These are phyloP conservation scores for Anolis carolinensis DNA, from an alignment of 2,113 vertebrate genomes.

Conservation along the genomic window DNA sequence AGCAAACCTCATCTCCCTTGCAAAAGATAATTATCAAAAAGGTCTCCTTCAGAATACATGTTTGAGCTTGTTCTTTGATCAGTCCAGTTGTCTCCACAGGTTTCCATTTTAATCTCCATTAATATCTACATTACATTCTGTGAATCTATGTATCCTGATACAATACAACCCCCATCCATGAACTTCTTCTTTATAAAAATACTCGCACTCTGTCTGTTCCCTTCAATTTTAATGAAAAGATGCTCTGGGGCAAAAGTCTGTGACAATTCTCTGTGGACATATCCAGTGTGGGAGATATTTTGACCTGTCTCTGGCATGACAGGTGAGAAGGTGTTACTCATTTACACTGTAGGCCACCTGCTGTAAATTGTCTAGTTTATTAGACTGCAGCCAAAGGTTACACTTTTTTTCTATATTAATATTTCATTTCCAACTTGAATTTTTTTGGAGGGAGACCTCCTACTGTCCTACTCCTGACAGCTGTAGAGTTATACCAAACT, in stretches of 20 bases:
- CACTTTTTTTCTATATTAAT: conserved; percentile 16
- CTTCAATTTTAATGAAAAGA: conserved; percentile 73
- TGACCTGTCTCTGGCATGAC: conserved; percentile 24
- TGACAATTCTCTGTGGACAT: conserved; percentile 60
- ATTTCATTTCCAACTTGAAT: not conserved
- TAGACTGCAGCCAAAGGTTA: conserved; percentile 38
- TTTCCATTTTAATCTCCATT: not conserved
- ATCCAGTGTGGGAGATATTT: conserved; percentile 47
- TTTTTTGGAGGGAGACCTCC: not conserved
- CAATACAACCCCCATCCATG: conserved; percentile 11
- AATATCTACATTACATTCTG: not conserved
- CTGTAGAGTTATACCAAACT: not conserved
- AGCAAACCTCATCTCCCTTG: not conserved
- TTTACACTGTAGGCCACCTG: conserved; percentile 15
- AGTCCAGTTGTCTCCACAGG: not conserved
- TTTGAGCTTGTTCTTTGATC: not conserved
- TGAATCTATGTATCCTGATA: conserved; percentile 30
- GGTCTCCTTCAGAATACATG: not conserved
- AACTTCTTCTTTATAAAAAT: conserved; percentile 33
- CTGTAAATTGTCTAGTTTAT: conserved; percentile 51
- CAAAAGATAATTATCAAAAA: not conserved
- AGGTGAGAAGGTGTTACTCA: conserved; percentile 35
- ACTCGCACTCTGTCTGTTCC: conserved; percentile 62
- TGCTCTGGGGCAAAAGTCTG: conserved; percentile 48
- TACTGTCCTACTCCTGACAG: not conserved